Evolutionary conservation across 2,113 vertebrate species (phyloP), one percentile per base, ranked within the genome.

Genomic region (Coregonus clupeaformis): DNA sequence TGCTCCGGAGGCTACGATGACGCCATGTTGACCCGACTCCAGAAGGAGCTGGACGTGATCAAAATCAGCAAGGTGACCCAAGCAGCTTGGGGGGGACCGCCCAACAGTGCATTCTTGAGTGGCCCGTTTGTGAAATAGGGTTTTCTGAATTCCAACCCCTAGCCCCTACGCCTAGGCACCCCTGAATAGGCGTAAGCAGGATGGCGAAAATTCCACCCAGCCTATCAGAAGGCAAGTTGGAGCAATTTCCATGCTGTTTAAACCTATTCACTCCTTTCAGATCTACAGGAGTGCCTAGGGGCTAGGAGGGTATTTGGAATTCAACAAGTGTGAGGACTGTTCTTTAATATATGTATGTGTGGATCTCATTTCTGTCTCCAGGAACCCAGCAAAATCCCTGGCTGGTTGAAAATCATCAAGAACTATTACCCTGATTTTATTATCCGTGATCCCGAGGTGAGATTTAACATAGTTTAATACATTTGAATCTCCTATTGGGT

Each of bases 341-440:
- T 36, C 22, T 66, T 14, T 66, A 27, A 22, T 69, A n/a, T 42
- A 14, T 25, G 59, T 49, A 24, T 78, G 30, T 73, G 66, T 29
- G 3, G 75, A 20, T 77, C 13, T 68, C 63, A 79, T n/a, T 25
- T 86, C 1, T 84, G 3, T 74, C 78, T 73, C 57, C 18, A 99
- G 98, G 97, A 99, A 25, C 95, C 97, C 2, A 94, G 93, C 83
- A 99, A 98, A 93, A 97, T 99, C 84, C 98, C 98, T 45, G 80
- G 77, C 77, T 99, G 97, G 98, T 81, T 99, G 77, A 99, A 98
- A 85, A 95, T 99, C 69, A 94, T 98, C 85, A 99, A 99, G 91
- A 98, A 95, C 92, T 99, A 99, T 89, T 98, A 97, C 74, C 98
- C 98, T 24, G 98, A 99, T 89, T 99, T 99, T 90, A 91, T 99